Conservation (phyloP, 2,113 vertebrate species). For the Chaetura pelagica region DNA sequence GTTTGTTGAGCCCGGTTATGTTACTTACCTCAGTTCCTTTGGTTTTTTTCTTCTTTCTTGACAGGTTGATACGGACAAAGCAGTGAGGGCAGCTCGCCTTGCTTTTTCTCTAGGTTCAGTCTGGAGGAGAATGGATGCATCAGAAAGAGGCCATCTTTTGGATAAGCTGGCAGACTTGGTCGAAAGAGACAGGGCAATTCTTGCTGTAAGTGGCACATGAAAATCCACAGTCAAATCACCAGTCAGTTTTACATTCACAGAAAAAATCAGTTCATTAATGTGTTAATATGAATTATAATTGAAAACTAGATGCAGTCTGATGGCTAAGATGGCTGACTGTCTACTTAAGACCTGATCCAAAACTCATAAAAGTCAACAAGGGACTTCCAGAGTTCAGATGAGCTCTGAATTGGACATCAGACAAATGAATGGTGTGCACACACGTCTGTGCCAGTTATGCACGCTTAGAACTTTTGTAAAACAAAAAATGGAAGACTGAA, state of each 20-base stretch:
- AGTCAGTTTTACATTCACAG: neutral
- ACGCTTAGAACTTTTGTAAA: accelerated
- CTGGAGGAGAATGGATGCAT: constrained; percentile 97
- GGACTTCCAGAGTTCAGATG: neutral
- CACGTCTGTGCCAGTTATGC: accelerated
- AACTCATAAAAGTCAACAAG: neutral
- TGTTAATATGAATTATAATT: neutral
- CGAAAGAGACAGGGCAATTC: constrained; percentile 90
- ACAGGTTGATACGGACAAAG: constrained; percentile 94
- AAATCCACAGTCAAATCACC: neutral
- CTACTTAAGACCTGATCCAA: neutral
- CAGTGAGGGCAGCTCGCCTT: constrained; percentile 90
- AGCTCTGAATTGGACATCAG: neutral
- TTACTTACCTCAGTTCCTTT: neutral
- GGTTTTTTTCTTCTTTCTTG: neutral
- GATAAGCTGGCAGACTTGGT: constrained; percentile 94
- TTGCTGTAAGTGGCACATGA: constrained; percentile 85
- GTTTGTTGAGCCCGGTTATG: neutral
- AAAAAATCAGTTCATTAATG: neutral
- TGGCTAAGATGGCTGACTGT: neutral
- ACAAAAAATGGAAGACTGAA: neutral
- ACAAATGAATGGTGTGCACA: neutral
- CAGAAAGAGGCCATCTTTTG: constrained; percentile 90
- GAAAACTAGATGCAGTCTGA: neutral
- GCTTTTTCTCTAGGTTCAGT: constrained; percentile 93